Evolutionary conservation across 2,888 invertebrate species (phyloP).

Genomic region (Tyria jacobaeae): DNA sequence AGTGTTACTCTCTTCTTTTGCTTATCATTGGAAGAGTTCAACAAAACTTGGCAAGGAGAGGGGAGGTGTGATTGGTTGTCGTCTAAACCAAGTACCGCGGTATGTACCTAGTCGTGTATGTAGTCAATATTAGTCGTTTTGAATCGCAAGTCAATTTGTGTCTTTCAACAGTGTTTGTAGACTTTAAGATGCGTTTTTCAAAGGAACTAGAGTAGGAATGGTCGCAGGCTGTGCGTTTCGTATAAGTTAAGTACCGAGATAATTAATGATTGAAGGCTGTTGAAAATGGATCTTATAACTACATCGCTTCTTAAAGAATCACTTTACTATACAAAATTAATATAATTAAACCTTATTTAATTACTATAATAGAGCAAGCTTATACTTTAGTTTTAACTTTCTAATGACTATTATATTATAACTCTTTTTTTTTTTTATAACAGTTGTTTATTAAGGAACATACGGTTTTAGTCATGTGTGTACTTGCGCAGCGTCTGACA

Average conservation of each 20-base stretch:
- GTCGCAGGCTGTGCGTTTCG: slow-evolving; percentile 80
- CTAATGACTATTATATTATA: neutral
- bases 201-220: slow-evolving; percentile 74
- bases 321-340: neutral
- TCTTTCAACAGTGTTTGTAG: slow-evolving; percentile 66
- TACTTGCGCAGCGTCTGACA: too few relatives aligned
- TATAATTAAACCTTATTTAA: neutral
- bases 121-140: slow-evolving; percentile 54
- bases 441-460: too few relatives aligned
- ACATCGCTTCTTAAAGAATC: slow-evolving; percentile 48
- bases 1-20: too few relatives aligned
- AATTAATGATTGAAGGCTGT: slow-evolving; percentile 54
- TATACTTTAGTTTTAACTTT: neutral
- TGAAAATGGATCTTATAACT: slow-evolving; percentile 47
- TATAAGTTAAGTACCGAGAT: slow-evolving; percentile 75
- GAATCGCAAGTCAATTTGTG: slow-evolving; percentile 73
- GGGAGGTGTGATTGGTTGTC: neutral
- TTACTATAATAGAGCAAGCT: neutral
- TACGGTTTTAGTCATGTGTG: too few relatives aligned
- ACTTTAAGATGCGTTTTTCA: slow-evolving; percentile 63
- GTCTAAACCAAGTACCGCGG: neutral
- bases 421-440: too few relatives aligned
- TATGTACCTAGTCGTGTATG: slow-evolving; percentile 3
- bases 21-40: too few relatives aligned
- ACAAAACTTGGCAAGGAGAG: too few relatives aligned